phyloP scores from a whole-genome alignment of 2,797 vertebrate genomes.

The Typhlichthys subterraneus region DNA sequence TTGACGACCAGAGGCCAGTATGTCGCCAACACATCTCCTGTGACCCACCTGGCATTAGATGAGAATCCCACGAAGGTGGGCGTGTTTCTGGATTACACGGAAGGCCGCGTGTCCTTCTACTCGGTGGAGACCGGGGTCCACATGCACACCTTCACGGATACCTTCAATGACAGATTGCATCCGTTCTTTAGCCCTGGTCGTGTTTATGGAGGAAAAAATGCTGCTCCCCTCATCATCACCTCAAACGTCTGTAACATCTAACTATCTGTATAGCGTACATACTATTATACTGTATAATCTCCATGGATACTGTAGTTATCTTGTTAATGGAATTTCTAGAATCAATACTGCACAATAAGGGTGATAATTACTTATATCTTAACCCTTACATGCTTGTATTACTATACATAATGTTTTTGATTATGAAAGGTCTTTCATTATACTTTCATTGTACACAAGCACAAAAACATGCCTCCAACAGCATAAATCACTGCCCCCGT shows the following conservation, averaged over 20 bases:
- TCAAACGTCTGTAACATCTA: conserved; percentile 76
- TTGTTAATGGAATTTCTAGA: background rate
- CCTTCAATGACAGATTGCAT: conserved; percentile 74
- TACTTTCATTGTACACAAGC: conserved; percentile 8
- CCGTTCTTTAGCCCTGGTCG: conserved; percentile 78
- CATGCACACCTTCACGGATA: conserved; percentile 77
- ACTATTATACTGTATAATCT: background rate
- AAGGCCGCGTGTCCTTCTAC: conserved; percentile 77
- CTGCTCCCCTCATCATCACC: conserved; percentile 67
- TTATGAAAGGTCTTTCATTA: conserved; percentile 11
- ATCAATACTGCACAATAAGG: background rate
- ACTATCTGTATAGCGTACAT: conserved; percentile 15
- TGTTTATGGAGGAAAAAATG: conserved; percentile 73
- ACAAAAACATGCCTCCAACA: conserved; percentile 34
- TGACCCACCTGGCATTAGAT: conserved; percentile 55
- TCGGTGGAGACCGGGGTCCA: conserved; percentile 74
- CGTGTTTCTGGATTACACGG: conserved; percentile 74
- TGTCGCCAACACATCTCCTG: conserved; percentile 64
- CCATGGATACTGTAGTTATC: background rate
- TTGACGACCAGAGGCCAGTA: conserved; percentile 73
- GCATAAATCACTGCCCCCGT: conserved; percentile 14
- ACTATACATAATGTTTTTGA: background rate
- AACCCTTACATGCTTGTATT: background rate
- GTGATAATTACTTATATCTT: conserved; percentile 27
- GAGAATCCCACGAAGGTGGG: conserved; percentile 68